These are phyloP conservation scores for Drosophila picticornis DNA, from an alignment of 2,888 invertebrate genomes.

Conservation along the genomic window DNA sequence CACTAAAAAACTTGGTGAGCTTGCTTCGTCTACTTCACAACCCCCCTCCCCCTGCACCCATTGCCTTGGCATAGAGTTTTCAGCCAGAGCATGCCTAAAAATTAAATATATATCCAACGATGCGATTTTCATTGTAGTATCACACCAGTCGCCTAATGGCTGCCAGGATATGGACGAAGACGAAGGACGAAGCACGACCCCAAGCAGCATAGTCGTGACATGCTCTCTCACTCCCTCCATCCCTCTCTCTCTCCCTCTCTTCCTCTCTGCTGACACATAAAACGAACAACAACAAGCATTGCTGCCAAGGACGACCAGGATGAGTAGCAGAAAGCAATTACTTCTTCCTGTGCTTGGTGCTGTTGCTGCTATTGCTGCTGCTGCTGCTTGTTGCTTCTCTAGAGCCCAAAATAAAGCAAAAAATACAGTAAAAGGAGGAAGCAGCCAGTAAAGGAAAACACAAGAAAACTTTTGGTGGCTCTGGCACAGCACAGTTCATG, in stretches of 20 bases:
- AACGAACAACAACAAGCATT: conserved; percentile 27
- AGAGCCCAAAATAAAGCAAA: conserved; percentile 17
- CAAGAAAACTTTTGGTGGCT: conserved; percentile 61
- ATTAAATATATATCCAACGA: conserved; percentile 60
- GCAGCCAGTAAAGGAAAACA: conserved; percentile 19
- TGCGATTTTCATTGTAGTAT: conserved; percentile 51
- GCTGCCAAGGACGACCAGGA: conserved; percentile 55
- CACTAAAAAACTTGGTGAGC: conserved; percentile 40
- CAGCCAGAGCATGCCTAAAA: conserved; percentile 49
- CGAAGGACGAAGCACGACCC: conserved; percentile 38
- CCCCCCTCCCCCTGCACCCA: background rate
- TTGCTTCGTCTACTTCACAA: background rate
- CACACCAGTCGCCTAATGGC: conserved; percentile 44
- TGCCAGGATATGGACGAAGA: conserved; percentile 30
- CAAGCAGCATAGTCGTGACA: conserved; percentile 64
- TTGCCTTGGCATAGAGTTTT: conserved; percentile 2
- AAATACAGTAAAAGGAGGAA: conserved; percentile 5
- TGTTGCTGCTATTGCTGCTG: conserved; percentile 9
- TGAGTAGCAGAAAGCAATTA: conserved; percentile 79
- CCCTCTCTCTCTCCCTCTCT: background rate
- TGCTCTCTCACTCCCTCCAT: background rate
- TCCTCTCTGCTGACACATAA: conserved; percentile 40
- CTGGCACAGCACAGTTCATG: conserved; percentile 67
- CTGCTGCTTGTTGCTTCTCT: conserved; percentile 65
- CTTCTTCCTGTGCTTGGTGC: conserved; percentile 52